Base-by-base conservation (phyloP, 2,113 vertebrate genomes). In the Tiliqua scincoides region DNA sequence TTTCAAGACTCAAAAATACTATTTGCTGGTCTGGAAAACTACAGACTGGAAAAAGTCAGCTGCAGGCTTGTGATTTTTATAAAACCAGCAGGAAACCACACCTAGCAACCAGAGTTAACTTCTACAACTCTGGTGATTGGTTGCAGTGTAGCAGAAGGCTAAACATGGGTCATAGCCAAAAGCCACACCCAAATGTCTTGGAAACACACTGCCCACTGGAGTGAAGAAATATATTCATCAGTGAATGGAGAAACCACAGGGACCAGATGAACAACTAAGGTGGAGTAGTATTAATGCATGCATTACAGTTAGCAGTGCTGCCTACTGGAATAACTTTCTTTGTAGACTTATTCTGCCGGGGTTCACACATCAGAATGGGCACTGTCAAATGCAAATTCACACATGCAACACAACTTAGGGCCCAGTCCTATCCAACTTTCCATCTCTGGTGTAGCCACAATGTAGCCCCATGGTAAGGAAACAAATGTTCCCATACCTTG, bases 81-180 rank as follows among this genome's bases (percentile, higher is more conserved):
- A 95, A 74, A 17, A 1, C 35, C 4, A 27, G 0, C n/a, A 1
- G 10, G 81, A 89, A 89, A 85, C 96, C 91, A 93, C 96, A 95
- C 96, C 96, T 91, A 96, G 94, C 96, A 97, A 97, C 96, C 87
- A 93, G 48, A 0, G 0, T 88, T 87, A 90, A 88, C 90, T 95
- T 91, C 43, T 86, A 87, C 75, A 89, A 65, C 11, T 32, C 85
- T 61, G 89, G 89, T 83, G 92, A 96, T 67, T 37, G 72, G 84
- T 81, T 87, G 86, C 40, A 59, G 67, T 85, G 88, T 92, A 87
- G 91, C 71, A 89, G 85, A 89, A 88, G 77, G 67, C 77, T 68
- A 2, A 43, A 86, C 37, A 65, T 91, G 93, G 78, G 84, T 68
- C 17, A 57, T 73, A 10, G 79, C 89, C 90, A 85, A 92, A 94